A percentile compares a stretch with the other conserved stretches of the same genome.
phyloP scores from a whole-genome alignment of 2,888 invertebrate genomes.

The Lochmaea crataegi region DNA sequence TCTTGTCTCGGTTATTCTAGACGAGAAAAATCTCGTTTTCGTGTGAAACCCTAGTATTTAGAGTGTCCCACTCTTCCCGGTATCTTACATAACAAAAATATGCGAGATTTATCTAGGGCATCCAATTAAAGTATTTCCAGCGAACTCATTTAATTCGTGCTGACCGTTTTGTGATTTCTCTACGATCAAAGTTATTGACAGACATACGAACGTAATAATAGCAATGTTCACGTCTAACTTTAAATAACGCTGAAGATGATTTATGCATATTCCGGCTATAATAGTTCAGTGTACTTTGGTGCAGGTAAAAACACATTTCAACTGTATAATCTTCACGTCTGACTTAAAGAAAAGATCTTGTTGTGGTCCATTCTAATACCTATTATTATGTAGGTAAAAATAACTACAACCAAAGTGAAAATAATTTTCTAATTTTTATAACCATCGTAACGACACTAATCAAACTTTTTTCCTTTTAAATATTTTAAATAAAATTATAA shows the following conservation, averaged over 20 bases:
- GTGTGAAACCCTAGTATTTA: too few species aligned
- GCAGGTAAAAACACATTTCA: constrained; percentile 7
- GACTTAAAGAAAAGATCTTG: constrained; percentile 5
- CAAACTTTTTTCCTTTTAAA: not conserved
- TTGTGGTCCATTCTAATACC: not conserved
- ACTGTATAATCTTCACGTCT: constrained; percentile 3
- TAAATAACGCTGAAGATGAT: not conserved
- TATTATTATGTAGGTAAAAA: not conserved
- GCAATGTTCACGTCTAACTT: not conserved
- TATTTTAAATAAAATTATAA: not conserved
- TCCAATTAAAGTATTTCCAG: too few species aligned
- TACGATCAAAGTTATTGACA: not conserved
- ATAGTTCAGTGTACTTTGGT: not conserved
- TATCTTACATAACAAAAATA: too few species aligned
- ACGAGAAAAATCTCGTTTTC: too few species aligned
- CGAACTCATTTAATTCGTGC: not conserved
- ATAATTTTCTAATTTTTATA: not conserved
- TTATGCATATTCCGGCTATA: not conserved
- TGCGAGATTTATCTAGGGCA: too few species aligned
- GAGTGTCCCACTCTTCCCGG: too few species aligned
- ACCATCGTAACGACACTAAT: not conserved
- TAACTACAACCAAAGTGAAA: not conserved
- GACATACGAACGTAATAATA: not conserved
- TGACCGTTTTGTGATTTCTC: not conserved
- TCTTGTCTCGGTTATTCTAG: too few species aligned